Conservation (phyloP, 2,888 invertebrate species). For the Actias luna region DNA sequence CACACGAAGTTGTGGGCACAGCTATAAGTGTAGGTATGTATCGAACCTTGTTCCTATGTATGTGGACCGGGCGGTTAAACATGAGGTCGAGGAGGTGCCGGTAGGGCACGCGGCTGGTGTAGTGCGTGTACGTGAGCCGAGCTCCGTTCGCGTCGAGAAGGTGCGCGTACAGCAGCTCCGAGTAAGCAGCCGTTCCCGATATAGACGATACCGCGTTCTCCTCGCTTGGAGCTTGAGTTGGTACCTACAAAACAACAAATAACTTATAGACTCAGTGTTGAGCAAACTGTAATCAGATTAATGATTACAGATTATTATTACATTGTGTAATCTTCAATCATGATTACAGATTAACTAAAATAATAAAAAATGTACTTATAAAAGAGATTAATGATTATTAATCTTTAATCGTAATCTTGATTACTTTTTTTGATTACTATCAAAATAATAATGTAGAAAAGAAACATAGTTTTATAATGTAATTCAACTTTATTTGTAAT, state of each 20-base stretch:
- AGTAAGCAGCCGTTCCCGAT: conserved; percentile 73
- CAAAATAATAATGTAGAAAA: no score
- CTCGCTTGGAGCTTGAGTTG: conserved; percentile 85
- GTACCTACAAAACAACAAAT: conserved; percentile 77
- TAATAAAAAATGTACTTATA: no score
- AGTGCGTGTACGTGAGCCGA: conserved; percentile 90
- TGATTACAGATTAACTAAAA: no score
- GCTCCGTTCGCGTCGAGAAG: conserved; percentile 90
- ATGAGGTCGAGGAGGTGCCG: conserved; percentile 89
- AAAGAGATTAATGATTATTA: no score
- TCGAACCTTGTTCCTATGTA: conserved; percentile 86
- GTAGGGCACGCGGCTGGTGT: conserved; percentile 88
- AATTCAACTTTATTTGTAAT: no score
- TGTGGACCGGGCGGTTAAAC: conserved; percentile 90
- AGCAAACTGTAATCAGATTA: no score
- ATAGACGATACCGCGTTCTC: conserved; percentile 52
- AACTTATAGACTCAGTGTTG: not conserved
- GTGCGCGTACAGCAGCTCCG: conserved; percentile 91
- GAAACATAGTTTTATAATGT: no score
- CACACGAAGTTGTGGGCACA: not conserved
- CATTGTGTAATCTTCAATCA: no score
- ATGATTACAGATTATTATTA: no score
- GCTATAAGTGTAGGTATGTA: not conserved
- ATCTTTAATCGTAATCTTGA: no score
- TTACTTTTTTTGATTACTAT: no score